Evolutionary conservation across 2,113 vertebrate species (phyloP).

Genomic region (Mirounga angustirostris): DNA sequence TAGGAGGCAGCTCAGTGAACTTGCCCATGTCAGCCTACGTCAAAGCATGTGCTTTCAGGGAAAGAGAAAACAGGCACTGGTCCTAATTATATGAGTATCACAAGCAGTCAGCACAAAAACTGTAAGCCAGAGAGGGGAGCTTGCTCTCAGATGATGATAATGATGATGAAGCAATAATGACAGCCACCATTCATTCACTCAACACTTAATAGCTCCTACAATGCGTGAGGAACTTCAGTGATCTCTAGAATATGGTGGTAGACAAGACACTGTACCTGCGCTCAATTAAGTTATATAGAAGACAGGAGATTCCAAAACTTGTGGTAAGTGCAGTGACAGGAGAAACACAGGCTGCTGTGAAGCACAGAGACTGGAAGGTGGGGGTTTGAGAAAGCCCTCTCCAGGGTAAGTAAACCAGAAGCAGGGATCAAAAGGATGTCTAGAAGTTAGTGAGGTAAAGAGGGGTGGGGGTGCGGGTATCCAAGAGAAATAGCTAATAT

Average conservation of each 20-base stretch:
- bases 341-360: neutral
- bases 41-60: constrained; percentile 52
- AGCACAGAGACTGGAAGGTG: neutral
- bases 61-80: constrained; percentile 30
- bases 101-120: constrained; percentile 36
- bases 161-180: constrained; percentile 15
- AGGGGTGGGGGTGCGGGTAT: neutral
- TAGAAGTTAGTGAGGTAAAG: constrained; percentile 12
- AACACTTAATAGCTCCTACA: constrained; percentile 9
- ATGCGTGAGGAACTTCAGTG: neutral
- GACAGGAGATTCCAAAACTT: neutral
- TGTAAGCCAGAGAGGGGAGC: neutral
- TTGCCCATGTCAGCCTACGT: neutral
- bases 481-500: constrained; percentile 39
- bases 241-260: neutral
- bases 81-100: constrained; percentile 13
- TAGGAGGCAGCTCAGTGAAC: constrained; percentile 52
- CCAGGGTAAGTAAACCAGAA: neutral
- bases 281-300: neutral
- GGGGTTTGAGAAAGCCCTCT: neutral
- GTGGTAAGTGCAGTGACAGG: neutral
- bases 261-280: neutral
- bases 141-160: neutral
- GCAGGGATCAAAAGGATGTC: neutral
- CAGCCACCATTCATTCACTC: constrained; percentile 43